phyloP scores from a whole-genome alignment of 2,797 vertebrate genomes.

The Aythya fuligula region DNA sequence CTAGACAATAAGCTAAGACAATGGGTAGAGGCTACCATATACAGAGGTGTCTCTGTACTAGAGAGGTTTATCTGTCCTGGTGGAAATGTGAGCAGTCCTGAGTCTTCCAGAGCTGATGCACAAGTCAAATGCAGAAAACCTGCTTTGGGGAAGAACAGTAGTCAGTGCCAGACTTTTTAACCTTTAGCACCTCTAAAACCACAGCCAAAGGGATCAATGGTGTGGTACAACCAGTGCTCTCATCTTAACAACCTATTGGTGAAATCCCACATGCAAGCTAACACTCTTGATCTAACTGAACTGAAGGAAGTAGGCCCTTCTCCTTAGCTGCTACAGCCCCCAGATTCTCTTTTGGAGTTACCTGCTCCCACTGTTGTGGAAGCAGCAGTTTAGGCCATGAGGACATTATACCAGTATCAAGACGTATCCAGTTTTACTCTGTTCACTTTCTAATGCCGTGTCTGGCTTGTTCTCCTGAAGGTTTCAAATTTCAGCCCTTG shows the following conservation, averaged over 20 bases:
- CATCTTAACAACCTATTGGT: neutral
- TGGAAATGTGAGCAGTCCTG: neutral
- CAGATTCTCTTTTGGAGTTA: neutral
- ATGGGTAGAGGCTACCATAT: neutral
- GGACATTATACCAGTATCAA: neutral
- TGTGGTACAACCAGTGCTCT: neutral
- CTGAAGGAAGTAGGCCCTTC: neutral
- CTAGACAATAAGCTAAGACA: neutral
- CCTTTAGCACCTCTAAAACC: neutral
- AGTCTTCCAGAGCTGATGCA: neutral
- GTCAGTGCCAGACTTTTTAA: neutral
- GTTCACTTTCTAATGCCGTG: neutral
- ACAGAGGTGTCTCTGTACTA: neutral
- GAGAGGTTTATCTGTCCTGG: neutral
- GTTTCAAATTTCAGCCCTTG: neutral
- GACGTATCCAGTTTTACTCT: neutral
- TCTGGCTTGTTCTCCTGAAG: neutral
- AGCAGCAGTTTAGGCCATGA: neutral
- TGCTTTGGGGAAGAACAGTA: neutral
- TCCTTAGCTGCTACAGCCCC: neutral
- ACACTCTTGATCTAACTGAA: neutral
- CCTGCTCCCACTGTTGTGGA: neutral
- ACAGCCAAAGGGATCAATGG: neutral
- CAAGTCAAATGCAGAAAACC: neutral
- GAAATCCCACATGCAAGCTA: neutral